Base-by-base conservation (phyloP, 2,888 invertebrate genomes). In the Cantharis rustica region DNA sequence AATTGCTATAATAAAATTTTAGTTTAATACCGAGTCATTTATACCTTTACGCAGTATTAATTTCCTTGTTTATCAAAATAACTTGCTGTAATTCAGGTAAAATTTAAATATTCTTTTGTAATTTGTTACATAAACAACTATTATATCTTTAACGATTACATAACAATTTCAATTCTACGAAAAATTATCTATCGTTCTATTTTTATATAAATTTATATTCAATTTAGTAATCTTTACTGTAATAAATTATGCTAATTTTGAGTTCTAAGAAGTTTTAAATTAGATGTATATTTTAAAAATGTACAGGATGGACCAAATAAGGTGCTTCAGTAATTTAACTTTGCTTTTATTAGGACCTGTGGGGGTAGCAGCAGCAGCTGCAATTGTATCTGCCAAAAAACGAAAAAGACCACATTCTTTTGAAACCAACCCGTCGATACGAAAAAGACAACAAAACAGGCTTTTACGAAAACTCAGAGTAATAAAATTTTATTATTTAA, bases 291-390 rank as follows among this genome's bases (percentile, higher is more conserved):
- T 31, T 31, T 13, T 4, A 31, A 31, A 31, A 27, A 11, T 27
- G 26, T 31, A 31, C 31, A 13, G 31, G 13, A 3, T 31, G 31
- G 31, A 13, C 13, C 26, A 27, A 27, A 27, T 27, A 27, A 27
- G 26, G 2, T 27, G 26, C 10, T 11, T 10, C 2, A 10, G 26
- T 27, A 27, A 27, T 27, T 27, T 27, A 10, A 27, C 26, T 27
- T 27, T 77, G 73, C 75, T 69, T 77, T 73, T 73, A 79, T 77
- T 86, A 96, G 96, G 96, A 77, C 97, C 98, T 11, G 95, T 98
- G 75, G 98, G 98, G 68, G 96, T 98, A 88, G 98, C 98, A 16
- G 98, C 98, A 3, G 98, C 98, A 3, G 98, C 98, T 64, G 98
- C 98, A 64, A 98, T 98, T 83, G 96, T 96, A 17, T 97, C 98